Conservation (phyloP, 2,113 vertebrate genomes). For the Morone chrysops region DNA sequence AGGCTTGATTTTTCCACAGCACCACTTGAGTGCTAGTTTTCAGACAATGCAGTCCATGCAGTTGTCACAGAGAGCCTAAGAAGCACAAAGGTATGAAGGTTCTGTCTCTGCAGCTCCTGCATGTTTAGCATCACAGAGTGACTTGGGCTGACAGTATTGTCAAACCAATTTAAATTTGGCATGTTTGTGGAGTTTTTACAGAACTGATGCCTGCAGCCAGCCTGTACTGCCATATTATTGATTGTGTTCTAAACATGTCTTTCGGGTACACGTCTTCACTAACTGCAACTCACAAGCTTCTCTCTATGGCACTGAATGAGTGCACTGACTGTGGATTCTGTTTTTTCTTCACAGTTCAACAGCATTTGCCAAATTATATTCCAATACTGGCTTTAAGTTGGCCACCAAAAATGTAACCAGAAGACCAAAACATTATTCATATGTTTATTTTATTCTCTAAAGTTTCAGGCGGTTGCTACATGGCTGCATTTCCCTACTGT, state of each 20-base stretch:
- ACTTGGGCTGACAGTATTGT: conserved; percentile 5
- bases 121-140: neutral
- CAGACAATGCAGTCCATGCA: neutral
- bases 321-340: neutral
- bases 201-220: neutral
- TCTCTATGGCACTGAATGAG: neutral
- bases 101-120: conserved; percentile 18
- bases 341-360: neutral
- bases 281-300: neutral
- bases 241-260: neutral
- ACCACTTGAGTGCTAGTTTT: conserved; percentile 4
- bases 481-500: conserved; percentile 25
- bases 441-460: neutral
- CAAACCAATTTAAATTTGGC: conserved; percentile 9
- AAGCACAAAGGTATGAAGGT: neutral
- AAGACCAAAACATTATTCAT: neutral
- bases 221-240: neutral
- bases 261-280: neutral
- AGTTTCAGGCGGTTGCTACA: conserved; percentile 37
- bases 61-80: conserved; percentile 6
- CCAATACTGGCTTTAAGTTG: neutral
- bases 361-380: neutral
- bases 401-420: conserved; percentile 6
- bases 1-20: conserved; percentile 33
- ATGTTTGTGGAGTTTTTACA: conserved; percentile 12